Base-by-base conservation (phyloP, 2,888 invertebrate species). In the Andrena chrysosceles region DNA sequence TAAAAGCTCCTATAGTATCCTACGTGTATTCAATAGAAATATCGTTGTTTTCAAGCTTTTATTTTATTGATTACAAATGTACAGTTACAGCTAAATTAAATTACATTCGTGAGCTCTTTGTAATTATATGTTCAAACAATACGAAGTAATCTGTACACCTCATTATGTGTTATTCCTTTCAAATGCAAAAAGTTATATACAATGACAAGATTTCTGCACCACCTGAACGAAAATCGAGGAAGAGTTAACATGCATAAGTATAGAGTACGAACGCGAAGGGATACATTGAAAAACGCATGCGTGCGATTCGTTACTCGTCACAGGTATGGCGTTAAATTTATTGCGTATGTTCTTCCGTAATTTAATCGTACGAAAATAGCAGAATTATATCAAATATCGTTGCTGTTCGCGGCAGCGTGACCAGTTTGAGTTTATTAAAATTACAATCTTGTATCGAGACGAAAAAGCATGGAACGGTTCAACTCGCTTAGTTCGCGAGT, bases 401-500 rank as follows among this genome's bases (percentile, higher is more conserved):
- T 20, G 7, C 20, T 16, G 35, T 26, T 59, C 42, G 16, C 23
- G 62, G 33, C n/a, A 42, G 8, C 29, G 7, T 42, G 33, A 33
- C 3, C 33, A 26, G n/a, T 6, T 29, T 4, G 29, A 49, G 3
- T 31, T 20, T 29, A 16, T 54, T 20, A 7, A 29, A 42, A 54
- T 20, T 42, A 29, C 20, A 54, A n/a, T 67, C 8, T 62, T 8
- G 13, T 13, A 20, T 20, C 2, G 8, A 42, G 4, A 48, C 2
- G 16, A 7, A 6, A 4, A 1, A 26, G 7, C 8, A 6, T 16
- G 20, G 48, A 23, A n/a, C 1, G 2, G 10, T 63, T 23, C 2
- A 42, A 26, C 10, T 4, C 13, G 56, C 26, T 10, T 82, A 82
- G 70, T 82, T 82, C 70, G 3, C n/a, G 1, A n/a, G 64, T 35